Conservation (phyloP, 2,888 invertebrate genomes). For the Sacculina carcini region DNA sequence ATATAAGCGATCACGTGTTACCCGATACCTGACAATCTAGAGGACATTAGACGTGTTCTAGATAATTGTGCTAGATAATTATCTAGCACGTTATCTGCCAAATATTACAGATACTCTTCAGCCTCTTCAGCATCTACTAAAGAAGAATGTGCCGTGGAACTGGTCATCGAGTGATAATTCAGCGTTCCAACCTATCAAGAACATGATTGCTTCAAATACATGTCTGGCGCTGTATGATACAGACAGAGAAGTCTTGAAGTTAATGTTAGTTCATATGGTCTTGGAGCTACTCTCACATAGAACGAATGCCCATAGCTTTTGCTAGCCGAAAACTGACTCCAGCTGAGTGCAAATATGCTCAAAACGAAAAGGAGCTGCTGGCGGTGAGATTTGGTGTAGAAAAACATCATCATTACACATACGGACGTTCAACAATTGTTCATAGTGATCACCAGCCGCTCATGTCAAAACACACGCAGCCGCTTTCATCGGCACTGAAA, state of each 20-base stretch:
- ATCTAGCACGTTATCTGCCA: background rate
- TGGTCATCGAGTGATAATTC: background rate
- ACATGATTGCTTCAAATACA: background rate
- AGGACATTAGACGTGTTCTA: background rate
- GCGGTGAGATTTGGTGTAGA: too few species aligned
- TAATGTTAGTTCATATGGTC: background rate
- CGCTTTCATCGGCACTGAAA: too few species aligned
- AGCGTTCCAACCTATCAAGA: background rate
- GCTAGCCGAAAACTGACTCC: background rate
- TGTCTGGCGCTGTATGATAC: background rate
- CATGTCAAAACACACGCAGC: too few species aligned
- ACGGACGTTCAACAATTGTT: too few species aligned
- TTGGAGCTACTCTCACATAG: background rate
- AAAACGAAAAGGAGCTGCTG: conserved; percentile 8
- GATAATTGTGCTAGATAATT: background rate
- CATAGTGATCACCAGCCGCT: too few species aligned
- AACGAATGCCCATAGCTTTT: background rate
- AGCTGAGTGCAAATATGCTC: conserved; percentile 7
- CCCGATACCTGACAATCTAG: background rate
- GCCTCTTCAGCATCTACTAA: background rate
- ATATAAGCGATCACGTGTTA: background rate
- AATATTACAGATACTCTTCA: background rate
- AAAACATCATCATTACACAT: too few species aligned
- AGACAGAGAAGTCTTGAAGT: background rate
- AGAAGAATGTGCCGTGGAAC: background rate